phyloP scores from a whole-genome alignment of 2,888 invertebrate genomes.

The Lasioglossum villosulum region DNA sequence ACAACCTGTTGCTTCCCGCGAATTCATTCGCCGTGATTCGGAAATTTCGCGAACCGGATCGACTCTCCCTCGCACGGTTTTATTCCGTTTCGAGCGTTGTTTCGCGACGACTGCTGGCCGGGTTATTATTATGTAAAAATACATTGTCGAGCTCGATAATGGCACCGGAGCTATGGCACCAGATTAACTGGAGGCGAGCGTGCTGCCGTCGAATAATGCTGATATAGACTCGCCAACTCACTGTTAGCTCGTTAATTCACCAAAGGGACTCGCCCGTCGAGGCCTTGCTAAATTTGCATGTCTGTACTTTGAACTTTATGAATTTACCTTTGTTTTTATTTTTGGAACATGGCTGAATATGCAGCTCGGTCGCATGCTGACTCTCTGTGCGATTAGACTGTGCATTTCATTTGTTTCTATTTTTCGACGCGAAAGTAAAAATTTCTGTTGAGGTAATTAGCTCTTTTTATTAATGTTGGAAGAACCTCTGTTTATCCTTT shows the following conservation, averaged over 20 bases:
- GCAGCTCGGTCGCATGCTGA: not conserved
- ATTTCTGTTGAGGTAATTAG: not conserved
- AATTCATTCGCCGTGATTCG: constrained; percentile 40
- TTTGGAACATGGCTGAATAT: not conserved
- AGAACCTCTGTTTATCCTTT: not conserved
- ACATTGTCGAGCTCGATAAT: constrained; percentile 21
- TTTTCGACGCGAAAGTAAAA: not conserved
- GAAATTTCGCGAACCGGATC: not conserved
- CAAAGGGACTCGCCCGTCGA: not conserved
- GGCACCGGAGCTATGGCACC: not conserved
- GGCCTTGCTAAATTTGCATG: not conserved
- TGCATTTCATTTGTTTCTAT: not conserved
- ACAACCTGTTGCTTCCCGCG: constrained; percentile 40
- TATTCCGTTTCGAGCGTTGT: not conserved
- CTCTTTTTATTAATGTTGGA: not conserved
- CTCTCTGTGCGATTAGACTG: not conserved
- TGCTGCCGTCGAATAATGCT: constrained; percentile 42
- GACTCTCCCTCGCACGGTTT: not conserved
- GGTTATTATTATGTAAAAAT: constrained; percentile 13
- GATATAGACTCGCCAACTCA: constrained; percentile 1
- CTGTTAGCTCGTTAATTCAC: constrained; percentile 40
- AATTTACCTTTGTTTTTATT: not conserved
- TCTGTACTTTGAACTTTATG: constrained; percentile 3
- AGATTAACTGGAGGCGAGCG: constrained; percentile 15
- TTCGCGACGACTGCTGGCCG: not conserved